phyloP scores from a whole-genome alignment of 1,140 invertebrate species.

The Rhopalosiphum padi region DNA sequence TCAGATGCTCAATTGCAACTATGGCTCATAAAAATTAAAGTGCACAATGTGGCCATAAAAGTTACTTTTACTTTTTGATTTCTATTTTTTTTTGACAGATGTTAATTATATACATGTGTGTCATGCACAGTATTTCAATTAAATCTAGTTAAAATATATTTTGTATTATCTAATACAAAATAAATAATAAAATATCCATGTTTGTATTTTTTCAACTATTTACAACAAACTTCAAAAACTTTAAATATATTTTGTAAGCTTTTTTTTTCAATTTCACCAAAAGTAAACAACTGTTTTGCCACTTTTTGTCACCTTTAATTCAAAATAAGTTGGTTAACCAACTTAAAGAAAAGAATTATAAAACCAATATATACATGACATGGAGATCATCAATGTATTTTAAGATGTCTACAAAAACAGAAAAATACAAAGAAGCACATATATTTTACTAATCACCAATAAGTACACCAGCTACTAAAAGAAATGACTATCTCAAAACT shows the following conservation, averaged over 20 bases:
- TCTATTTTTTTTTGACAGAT: too few relatives aligned
- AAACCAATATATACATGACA: not conserved
- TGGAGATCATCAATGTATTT: not conserved
- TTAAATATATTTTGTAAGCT: not conserved
- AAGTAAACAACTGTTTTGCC: not conserved
- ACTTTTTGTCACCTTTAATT: not conserved
- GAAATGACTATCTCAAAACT: too few relatives aligned
- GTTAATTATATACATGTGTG: too few relatives aligned
- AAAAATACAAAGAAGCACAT: too few relatives aligned
- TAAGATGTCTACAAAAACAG: not conserved
- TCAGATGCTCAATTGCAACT: too few relatives aligned
- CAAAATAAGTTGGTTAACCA: not conserved
- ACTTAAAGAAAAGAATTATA: too few relatives aligned
- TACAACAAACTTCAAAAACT: not conserved
- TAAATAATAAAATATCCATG: not conserved
- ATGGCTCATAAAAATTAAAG: too few relatives aligned
- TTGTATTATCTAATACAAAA: not conserved
- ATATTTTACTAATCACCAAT: too few relatives aligned
- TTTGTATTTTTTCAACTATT: not conserved
- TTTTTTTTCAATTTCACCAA: not conserved
- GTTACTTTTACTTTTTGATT: too few relatives aligned
- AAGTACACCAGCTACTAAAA: too few relatives aligned
- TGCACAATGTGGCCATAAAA: too few relatives aligned
- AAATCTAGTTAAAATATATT: not conserved
- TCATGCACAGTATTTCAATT: not conserved